phyloP scores from a whole-genome alignment of 2,888 invertebrate species.

The Urechis unicinctus region DNA sequence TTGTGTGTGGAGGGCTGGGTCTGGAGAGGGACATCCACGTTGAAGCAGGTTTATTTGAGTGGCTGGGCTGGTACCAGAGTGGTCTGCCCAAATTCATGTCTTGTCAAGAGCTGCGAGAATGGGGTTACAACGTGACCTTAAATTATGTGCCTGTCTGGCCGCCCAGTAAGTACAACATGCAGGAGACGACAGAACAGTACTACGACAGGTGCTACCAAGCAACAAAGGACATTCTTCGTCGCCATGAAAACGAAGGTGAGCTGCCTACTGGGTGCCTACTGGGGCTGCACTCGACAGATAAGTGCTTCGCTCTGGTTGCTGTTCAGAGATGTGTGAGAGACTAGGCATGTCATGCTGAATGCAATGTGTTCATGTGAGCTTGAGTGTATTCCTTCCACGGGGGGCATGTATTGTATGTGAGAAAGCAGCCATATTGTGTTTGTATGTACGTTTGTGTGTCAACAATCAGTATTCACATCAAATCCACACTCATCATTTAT shows the following conservation, averaged over 20 bases:
- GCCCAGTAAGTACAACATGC: conserved; percentile 41
- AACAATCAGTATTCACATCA: too few relatives aligned
- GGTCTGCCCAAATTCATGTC: conserved; percentile 38
- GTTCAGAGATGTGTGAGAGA: too few relatives aligned
- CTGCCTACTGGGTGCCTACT: too few relatives aligned
- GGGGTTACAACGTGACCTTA: conserved; percentile 71
- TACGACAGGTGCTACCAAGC: conserved; percentile 61
- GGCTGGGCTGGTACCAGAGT: conserved; percentile 75
- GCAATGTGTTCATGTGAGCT: too few relatives aligned
- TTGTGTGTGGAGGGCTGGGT: conserved; percentile 14
- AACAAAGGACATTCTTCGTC: conserved; percentile 57
- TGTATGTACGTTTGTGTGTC: too few relatives aligned
- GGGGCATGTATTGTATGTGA: too few relatives aligned
- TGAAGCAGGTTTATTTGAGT: conserved; percentile 90
- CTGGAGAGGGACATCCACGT: conserved; percentile 50
- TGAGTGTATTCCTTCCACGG: too few relatives aligned
- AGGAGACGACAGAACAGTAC: conserved; percentile 64
- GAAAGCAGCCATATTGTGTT: too few relatives aligned
- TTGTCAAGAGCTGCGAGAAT: conserved; percentile 63
- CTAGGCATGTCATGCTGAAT: too few relatives aligned
- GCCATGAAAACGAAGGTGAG: conserved; percentile 53
- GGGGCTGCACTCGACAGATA: too few relatives aligned
- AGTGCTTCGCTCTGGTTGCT: too few relatives aligned
- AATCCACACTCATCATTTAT: too few relatives aligned
- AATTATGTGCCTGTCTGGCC: conserved; percentile 60